A percentile compares a stretch with the other conserved stretches of the same genome.
Conservation (phyloP, 64 coral and sea anemone species). For the Actinia tenebrosa region DNA sequence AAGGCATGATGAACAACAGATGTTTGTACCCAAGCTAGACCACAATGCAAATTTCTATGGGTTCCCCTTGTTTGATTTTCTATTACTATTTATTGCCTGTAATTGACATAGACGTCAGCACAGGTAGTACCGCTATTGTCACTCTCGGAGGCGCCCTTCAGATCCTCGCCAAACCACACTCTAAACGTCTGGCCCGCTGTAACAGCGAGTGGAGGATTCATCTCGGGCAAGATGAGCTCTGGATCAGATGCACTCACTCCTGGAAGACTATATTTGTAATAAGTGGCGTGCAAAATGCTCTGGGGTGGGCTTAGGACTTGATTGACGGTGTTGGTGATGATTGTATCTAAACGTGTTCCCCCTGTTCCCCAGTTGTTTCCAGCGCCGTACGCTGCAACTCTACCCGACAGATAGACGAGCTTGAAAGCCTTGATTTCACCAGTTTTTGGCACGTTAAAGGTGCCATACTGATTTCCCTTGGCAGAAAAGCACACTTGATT, state of each 20-base stretch:
- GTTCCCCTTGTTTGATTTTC: background rate
- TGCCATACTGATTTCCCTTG: background rate
- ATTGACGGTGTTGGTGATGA: background rate
- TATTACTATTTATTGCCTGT: background rate
- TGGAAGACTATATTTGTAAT: background rate
- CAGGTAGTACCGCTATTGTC: background rate
- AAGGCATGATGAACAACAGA: too few species aligned
- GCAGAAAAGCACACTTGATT: conserved; percentile 1
- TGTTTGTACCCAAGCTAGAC: too few species aligned
- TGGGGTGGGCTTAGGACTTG: background rate
- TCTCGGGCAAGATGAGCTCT: background rate
- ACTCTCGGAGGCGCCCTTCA: background rate
- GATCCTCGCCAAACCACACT: conserved; percentile 21
- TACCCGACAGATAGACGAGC: background rate
- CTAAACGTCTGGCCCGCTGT: conserved; percentile 1
- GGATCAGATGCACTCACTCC: background rate
- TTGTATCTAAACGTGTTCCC: background rate
- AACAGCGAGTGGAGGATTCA: background rate
- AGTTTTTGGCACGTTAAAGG: background rate
- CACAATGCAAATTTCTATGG: background rate
- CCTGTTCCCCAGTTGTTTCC: background rate
- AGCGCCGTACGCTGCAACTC: background rate
- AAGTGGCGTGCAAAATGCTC: background rate
- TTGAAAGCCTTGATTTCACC: conserved; percentile 12
- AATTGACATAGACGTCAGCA: background rate